These are phyloP conservation scores for Pachliopta kotzebuea DNA, from an alignment of 2,888 invertebrate species.

Conservation along the genomic window DNA sequence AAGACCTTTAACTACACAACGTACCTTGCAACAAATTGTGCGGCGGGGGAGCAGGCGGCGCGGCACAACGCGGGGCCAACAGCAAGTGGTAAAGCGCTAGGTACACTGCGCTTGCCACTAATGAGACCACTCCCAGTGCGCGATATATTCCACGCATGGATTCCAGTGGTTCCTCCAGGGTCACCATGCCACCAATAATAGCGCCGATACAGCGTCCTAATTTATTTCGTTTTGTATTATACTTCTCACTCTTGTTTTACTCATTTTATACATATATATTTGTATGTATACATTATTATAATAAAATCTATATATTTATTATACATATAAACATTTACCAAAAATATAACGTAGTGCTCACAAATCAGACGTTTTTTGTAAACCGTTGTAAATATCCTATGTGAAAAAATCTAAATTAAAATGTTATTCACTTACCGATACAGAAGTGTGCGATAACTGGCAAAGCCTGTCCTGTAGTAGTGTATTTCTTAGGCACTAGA, in stretches of 20 bases:
- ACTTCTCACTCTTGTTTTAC: background rate
- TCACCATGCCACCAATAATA: constrained; percentile 80
- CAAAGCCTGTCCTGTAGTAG: constrained; percentile 88
- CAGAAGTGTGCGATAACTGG: constrained; percentile 91
- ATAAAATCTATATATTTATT: too few relatives aligned
- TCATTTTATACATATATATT: too few relatives aligned
- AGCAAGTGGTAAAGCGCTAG: constrained; percentile 87
- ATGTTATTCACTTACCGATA: constrained; percentile 51
- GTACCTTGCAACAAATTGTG: constrained; percentile 82
- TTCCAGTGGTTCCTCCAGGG: constrained; percentile 62
- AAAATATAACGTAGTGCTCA: too few relatives aligned
- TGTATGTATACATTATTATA: too few relatives aligned
- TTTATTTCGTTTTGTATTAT: background rate
- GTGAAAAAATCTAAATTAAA: background rate
- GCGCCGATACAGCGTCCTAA: constrained; percentile 86
- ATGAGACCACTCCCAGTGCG: constrained; percentile 84
- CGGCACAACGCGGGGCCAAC: constrained; percentile 86
- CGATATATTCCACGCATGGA: constrained; percentile 78
- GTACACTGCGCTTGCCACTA: constrained; percentile 84
- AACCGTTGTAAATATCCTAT: too few relatives aligned
- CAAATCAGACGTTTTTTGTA: too few relatives aligned
- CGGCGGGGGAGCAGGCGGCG: constrained; percentile 83
- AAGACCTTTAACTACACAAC: too few relatives aligned
- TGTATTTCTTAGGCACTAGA: constrained; percentile 87
- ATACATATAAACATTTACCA: too few relatives aligned